Base-by-base conservation (phyloP, 2,888 invertebrate species). In the Hermaeophaga mercurialis region DNA sequence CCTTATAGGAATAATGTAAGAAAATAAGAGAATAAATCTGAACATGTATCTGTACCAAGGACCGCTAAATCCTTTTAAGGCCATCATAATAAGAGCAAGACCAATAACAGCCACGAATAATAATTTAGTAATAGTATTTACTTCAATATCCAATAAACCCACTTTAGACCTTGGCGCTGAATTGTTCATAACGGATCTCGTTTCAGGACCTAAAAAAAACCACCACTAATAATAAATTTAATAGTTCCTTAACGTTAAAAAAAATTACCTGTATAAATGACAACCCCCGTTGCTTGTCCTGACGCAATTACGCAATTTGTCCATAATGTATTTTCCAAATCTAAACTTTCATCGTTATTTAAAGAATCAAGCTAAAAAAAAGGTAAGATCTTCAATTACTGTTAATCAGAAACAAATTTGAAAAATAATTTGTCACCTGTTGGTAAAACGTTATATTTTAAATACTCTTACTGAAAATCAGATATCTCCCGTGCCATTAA, bases 1-100 rank as follows among this genome's bases (percentile, higher is more conserved):
- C 88, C 91, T 93, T 68, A 99, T 96, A 11, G 99, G 99, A 73
- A 99, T 97, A 70, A 99, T 99, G 80, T 99, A 99, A 0, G 99
- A 99, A 80, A 99, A 99, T 12, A 99, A 84, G 36, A 99, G 83
- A 48, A 99, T 88, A 74, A 99, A 99, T 71, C 99, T 84, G 80
- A 98, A 96, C 83, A 97, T 86, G 78, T 99, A 98, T 69, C 91
- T 79, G 75, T 94, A 96, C 98, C 97, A 98, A 7, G 94, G 95
- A 0, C 97, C 97, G 57, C 85, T 88, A 78, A 96, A 97, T 6
- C 97, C 97, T 80, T 99, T 99, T 52, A 99, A 82, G 60, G 89
- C 87, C 83, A 99, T 97, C 90, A 99, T 93, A 11, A 96, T 89
- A 61, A 97, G 80, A 0, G 97, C 92, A 14, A 96, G 82, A 36